A percentile compares a stretch with the other conserved stretches of the same genome.
These are phyloP conservation scores for Indicator maculatus DNA, from an alignment of 2,113 vertebrate species.

Conservation along the genomic window DNA sequence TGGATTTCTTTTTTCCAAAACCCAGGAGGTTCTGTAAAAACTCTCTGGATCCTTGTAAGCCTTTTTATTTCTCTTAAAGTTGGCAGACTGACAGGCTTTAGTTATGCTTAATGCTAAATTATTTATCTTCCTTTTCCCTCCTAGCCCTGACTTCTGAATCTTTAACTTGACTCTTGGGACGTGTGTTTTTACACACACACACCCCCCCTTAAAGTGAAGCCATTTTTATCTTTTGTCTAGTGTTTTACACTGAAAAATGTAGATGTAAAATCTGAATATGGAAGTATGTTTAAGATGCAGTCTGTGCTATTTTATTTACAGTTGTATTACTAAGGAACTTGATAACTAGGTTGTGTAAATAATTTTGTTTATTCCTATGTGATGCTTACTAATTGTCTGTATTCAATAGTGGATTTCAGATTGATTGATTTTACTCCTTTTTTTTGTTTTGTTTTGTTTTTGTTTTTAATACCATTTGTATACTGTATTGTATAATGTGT, in stretches of 20 bases:
- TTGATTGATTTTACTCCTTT: background rate
- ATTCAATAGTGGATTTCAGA: background rate
- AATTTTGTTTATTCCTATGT: background rate
- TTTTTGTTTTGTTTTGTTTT: no score
- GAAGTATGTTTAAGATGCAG: background rate
- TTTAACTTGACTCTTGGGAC: constrained; percentile 70
- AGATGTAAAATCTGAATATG: background rate
- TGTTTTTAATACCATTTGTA: background rate
- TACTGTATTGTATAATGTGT: background rate
- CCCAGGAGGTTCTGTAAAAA: constrained; percentile 64
- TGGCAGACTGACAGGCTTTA: constrained; percentile 69
- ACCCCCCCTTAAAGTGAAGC: constrained; percentile 25
- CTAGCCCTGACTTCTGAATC: constrained; percentile 56
- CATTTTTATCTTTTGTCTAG: constrained; percentile 61
- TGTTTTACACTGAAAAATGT: constrained; percentile 25
- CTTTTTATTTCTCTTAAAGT: constrained; percentile 59
- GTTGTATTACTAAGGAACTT: background rate
- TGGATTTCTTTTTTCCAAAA: constrained; percentile 44
- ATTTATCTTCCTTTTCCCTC: constrained; percentile 71
- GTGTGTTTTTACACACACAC: background rate
- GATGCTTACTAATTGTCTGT: background rate
- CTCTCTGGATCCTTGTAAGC: constrained; percentile 62
- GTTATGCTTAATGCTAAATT: constrained; percentile 75
- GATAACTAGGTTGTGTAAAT: background rate
- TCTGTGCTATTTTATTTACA: background rate